These are phyloP conservation scores for Microtus oregoni DNA, from an alignment of 2,113 vertebrate genomes.

Conservation along the genomic window DNA sequence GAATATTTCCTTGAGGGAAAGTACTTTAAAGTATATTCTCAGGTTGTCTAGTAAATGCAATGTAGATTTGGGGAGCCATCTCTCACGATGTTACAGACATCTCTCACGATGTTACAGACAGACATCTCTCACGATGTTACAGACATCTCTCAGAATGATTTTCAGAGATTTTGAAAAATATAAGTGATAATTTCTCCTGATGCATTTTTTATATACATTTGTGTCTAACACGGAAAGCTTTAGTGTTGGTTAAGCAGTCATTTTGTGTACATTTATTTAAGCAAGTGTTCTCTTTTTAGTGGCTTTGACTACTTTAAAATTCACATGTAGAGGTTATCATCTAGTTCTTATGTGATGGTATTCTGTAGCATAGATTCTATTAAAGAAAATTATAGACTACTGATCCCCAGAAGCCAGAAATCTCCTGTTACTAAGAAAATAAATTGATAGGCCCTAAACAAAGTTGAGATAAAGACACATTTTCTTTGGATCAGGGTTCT, in stretches of 20 bases:
- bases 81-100: neutral
- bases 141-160: neutral
- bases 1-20: neutral
- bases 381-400: slow-evolving; percentile 37
- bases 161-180: slow-evolving; percentile 42
- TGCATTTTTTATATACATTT: neutral
- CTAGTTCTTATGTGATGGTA: neutral
- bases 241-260: neutral
- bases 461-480: slow-evolving; percentile 28
- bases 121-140: neutral
- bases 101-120: neutral
- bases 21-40: neutral
- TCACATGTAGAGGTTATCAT: slow-evolving; percentile 11
- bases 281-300: neutral
- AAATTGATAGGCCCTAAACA: slow-evolving; percentile 25
- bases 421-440: slow-evolving; percentile 49
- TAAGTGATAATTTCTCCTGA: slow-evolving; percentile 9
- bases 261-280: slow-evolving; percentile 30
- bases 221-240: neutral
- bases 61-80: neutral
- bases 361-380: slow-evolving; percentile 59
- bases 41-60: slow-evolving; percentile 7
- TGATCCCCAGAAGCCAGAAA: slow-evolving; percentile 36
- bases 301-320: slow-evolving; percentile 42
- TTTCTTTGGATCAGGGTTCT: slow-evolving; percentile 36